Evolutionary conservation across 2,113 vertebrate species (phyloP).

Genomic region (Galemys pyrenaicus): DNA sequence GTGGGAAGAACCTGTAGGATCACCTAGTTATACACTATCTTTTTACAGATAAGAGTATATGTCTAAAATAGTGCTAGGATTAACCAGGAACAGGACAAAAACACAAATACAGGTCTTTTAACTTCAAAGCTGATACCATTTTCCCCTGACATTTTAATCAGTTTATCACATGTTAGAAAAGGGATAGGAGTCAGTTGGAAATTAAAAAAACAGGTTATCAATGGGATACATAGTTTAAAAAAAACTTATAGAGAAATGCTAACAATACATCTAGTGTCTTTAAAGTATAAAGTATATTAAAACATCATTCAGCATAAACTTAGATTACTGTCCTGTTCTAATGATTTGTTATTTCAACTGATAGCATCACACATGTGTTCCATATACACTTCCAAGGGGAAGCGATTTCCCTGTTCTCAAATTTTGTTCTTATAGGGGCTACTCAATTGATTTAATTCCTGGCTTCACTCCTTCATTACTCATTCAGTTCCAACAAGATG

Average conservation of each 20-base stretch:
- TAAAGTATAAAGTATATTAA: neutral
- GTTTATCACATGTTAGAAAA: neutral
- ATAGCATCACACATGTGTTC: neutral
- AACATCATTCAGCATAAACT: neutral
- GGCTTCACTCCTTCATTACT: neutral
- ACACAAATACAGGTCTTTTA: neutral
- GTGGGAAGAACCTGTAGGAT: neutral
- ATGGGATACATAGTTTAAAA: neutral
- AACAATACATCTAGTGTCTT: neutral
- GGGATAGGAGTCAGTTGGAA: neutral
- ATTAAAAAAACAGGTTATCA: neutral
- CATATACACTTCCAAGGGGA: neutral
- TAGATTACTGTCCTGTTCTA: neutral
- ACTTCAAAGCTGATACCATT: neutral
- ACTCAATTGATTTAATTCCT: neutral
- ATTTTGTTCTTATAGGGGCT: neutral
- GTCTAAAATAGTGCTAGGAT: neutral
- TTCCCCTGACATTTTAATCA: constrained; percentile 25
- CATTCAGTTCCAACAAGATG: neutral
- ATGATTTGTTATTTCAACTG: neutral
- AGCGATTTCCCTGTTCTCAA: neutral
- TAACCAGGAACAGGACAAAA: neutral
- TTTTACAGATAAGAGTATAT: neutral
- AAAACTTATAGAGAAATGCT: neutral
- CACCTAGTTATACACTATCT: neutral